These are phyloP conservation scores for Lasioglossum villosulum DNA, from an alignment of 2,888 invertebrate species.

Conservation along the genomic window DNA sequence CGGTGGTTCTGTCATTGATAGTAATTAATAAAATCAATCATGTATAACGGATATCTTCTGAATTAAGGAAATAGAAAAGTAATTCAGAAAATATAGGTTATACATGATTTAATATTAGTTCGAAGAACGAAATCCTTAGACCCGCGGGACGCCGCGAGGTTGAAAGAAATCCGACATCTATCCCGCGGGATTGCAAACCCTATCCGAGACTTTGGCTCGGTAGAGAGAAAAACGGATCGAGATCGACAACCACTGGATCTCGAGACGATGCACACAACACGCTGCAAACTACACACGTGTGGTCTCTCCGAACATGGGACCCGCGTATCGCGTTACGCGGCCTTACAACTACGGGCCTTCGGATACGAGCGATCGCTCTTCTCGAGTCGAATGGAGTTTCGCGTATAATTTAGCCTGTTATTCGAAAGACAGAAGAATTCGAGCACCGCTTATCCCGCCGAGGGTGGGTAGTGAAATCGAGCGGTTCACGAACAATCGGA, in stretches of 20 bases:
- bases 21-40: too few relatives aligned
- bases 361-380: constrained; percentile 39
- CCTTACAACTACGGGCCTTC: constrained; percentile 51
- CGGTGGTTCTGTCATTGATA: too few relatives aligned
- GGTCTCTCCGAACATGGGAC: constrained; percentile 64
- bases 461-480: constrained; percentile 28
- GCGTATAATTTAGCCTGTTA: constrained; percentile 23
- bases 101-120: too few relatives aligned
- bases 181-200: too few relatives aligned
- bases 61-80: too few relatives aligned
- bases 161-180: too few relatives aligned
- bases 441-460: not conserved
- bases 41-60: too few relatives aligned
- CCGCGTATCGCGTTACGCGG: constrained; percentile 66
- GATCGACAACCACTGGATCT: constrained; percentile 62
- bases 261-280: constrained; percentile 39
- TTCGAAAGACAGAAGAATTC: constrained; percentile 22
- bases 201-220: constrained; percentile 57
- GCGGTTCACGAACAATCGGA: constrained; percentile 25
- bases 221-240: constrained; percentile 55
- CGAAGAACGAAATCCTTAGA: too few relatives aligned
- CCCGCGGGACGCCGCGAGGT: too few relatives aligned
- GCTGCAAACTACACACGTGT: constrained; percentile 68
- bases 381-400: constrained; percentile 38
- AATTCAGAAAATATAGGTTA: too few relatives aligned